Conservation (phyloP, 2,888 invertebrate species). For the Cancer borealis region DNA sequence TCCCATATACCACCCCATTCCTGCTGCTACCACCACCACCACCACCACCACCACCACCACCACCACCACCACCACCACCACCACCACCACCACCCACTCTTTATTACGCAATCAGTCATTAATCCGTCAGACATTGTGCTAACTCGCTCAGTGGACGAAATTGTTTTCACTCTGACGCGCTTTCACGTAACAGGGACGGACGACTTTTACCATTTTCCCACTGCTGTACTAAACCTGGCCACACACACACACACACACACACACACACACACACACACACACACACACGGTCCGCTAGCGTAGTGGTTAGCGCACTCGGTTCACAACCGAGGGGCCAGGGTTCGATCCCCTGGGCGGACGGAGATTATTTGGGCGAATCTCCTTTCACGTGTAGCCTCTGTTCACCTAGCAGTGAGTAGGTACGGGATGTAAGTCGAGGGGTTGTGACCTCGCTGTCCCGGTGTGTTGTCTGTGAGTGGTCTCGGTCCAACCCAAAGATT, state of each 20-base stretch:
- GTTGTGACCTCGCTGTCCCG: too few relatives aligned
- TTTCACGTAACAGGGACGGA: neutral
- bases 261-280: neutral
- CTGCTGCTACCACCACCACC: neutral
- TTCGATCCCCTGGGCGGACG: too few relatives aligned
- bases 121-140: constrained; percentile 29
- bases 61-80: neutral
- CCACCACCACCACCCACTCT: neutral
- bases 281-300: too few relatives aligned
- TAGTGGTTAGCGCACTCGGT: too few relatives aligned
- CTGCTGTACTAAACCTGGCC: neutral
- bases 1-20: neutral
- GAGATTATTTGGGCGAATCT: too few relatives aligned
- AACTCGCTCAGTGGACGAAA: constrained; percentile 22
- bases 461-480: too few relatives aligned
- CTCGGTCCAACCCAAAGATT: too few relatives aligned
- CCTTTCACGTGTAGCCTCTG: too few relatives aligned
- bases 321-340: too few relatives aligned
- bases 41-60: neutral
- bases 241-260: constrained; percentile 5
- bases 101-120: constrained; percentile 17
- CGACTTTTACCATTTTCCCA: neutral
- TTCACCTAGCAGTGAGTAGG: too few relatives aligned
- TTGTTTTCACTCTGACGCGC: neutral
- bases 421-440: too few relatives aligned